Evolutionary conservation across 1,140 invertebrate genomes (phyloP), one percentile per base, ranked within the genome.

Genomic region (Lasaia peninsularis): DNA sequence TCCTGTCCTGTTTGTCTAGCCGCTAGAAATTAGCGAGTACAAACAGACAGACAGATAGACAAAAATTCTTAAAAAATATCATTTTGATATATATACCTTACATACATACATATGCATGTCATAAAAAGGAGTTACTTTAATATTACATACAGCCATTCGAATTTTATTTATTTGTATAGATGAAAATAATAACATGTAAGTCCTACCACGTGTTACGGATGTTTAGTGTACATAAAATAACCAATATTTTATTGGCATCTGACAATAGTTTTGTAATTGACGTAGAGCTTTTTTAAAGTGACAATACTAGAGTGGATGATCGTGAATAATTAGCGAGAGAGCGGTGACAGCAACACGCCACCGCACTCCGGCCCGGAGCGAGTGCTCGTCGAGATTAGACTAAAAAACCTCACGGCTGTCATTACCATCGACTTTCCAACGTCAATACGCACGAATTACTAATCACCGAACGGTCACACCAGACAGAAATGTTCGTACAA

Each of bases 361-460:
- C 71, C 69, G 65, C 79, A 82, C 80, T 84, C 71, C 68, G 69
- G 75, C 63, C 78, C 81, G 80, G 77, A 58, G 73, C 76, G 71
- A 84, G 85, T 80, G 78, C 80, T 18, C 9, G 40, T 44, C 71
- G 65, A 78, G 79, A 80, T 86, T 82, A 82, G 80, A 75, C 67
- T 71, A 84, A 86, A 84, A 84, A 84, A 86, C 65, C 75, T 71
- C 71, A 78, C 76, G 76, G 72, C 74, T 71, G 79, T 80, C 81
- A 86, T 85, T 86, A 86, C 65, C 71, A 67, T 67, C 76, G 80
- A 78, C 75, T 83, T 82, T 82, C 80, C 64, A 81, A 80, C 77
- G 80, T 83, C 80, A 84, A 83, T 85, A 85, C 81, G 81, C 83
- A 83, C 78, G 82, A 78, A 82, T 84, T 80, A 83, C 72, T 69